A percentile compares a stretch with the other conserved stretches of the same genome.
Evolutionary conservation across 2,797 vertebrate species (phyloP).

Genomic region (Nasua narica): DNA sequence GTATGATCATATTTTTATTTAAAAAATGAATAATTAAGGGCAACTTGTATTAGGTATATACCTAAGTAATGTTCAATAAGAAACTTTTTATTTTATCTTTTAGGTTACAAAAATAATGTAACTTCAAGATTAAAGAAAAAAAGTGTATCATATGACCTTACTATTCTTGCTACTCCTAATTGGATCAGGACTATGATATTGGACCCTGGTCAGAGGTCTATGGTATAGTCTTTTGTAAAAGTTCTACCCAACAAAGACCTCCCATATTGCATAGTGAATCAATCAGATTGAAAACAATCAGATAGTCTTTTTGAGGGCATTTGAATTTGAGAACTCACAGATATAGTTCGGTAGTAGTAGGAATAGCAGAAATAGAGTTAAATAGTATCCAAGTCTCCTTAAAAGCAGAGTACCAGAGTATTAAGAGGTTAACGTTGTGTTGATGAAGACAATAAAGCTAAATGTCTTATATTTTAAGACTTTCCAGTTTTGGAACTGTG

Average conservation of each 20-base stretch:
- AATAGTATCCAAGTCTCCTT: not conserved
- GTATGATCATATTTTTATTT: not conserved
- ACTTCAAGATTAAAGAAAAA: not conserved
- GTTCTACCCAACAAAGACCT: not conserved
- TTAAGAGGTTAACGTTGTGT: not conserved
- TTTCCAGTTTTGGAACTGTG: not conserved
- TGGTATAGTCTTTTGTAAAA: not conserved
- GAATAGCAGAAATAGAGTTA: not conserved
- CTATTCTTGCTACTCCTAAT: not conserved
- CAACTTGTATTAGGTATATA: not conserved
- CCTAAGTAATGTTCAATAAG: not conserved
- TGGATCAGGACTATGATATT: not conserved
- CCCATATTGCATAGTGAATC: not conserved
- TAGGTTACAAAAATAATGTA: not conserved
- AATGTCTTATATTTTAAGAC: not conserved
- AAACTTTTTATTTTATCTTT: conserved; percentile 15
- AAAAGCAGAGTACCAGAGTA: not conserved
- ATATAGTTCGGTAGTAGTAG: not conserved
- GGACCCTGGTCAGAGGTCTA: not conserved
- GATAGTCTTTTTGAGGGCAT: not conserved
- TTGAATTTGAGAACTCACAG: not conserved
- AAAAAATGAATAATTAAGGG: not conserved
- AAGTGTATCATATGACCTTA: not conserved
- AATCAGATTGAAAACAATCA: not conserved
- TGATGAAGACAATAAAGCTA: not conserved